These are phyloP conservation scores for Eupithecia vulgata DNA, from an alignment of 2,888 invertebrate species.

Conservation along the genomic window DNA sequence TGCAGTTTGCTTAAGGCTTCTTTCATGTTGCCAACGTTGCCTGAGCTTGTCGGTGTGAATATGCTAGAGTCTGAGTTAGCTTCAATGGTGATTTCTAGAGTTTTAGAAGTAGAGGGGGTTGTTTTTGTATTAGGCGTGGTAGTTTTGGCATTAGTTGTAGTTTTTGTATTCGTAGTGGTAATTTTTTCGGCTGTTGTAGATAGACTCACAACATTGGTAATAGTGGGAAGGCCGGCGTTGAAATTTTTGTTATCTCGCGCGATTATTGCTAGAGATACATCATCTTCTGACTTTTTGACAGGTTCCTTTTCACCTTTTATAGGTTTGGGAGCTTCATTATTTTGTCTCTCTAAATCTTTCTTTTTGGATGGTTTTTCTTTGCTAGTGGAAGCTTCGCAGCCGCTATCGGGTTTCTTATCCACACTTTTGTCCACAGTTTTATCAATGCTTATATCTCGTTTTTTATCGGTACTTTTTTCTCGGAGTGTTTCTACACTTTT, in stretches of 20 bases:
- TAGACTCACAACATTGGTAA: constrained; percentile 68
- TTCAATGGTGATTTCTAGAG: constrained; percentile 58
- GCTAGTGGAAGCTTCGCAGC: constrained; percentile 37
- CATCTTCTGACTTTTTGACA: constrained; percentile 60
- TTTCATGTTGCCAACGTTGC: constrained; percentile 60
- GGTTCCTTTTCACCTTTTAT: constrained; percentile 56
- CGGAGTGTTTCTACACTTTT: background rate
- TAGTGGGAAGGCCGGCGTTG: constrained; percentile 63
- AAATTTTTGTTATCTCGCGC: constrained; percentile 54
- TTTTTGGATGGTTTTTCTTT: constrained; percentile 48
- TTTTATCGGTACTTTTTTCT: constrained; percentile 32
- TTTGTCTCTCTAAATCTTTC: constrained; percentile 46
- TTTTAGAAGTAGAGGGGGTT: constrained; percentile 12
- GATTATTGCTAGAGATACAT: constrained; percentile 62
- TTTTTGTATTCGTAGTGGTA: constrained; percentile 40
- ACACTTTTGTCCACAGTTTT: constrained; percentile 36
- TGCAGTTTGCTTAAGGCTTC: constrained; percentile 65
- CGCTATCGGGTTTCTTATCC: constrained; percentile 43
- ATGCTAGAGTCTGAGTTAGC: constrained; percentile 58
- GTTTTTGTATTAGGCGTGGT: background rate
- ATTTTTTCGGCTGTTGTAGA: constrained; percentile 52
- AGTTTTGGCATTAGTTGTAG: constrained; percentile 34
- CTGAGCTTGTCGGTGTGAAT: constrained; percentile 65
- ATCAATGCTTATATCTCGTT: background rate
- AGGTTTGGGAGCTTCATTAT: constrained; percentile 46